Percentiles rank a stretch among this genome's conserved stretches.
phyloP scores from a whole-genome alignment of 2,113 vertebrate genomes.

The Malaclemys terrapin region DNA sequence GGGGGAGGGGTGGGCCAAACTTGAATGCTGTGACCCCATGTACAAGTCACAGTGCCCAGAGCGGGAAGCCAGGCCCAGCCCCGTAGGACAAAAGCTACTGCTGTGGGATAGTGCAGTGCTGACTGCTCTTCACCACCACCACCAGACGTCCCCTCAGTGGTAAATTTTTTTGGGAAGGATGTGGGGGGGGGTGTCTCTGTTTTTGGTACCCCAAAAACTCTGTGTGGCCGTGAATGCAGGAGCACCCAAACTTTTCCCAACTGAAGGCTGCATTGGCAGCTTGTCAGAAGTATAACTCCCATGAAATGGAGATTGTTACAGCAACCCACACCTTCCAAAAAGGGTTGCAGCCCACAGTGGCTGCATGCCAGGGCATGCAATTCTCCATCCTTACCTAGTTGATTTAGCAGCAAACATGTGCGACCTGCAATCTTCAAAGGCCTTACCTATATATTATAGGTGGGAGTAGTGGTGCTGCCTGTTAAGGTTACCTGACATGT shows the following conservation, averaged over 20 bases:
- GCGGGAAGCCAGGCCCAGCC: no score
- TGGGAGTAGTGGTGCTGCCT: conserved; percentile 66
- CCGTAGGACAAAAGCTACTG: neutral
- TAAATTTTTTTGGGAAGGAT: neutral
- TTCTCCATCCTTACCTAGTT: conserved; percentile 56
- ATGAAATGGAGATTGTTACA: conserved; percentile 62
- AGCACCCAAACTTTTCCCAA: conserved; percentile 48
- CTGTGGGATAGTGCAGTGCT: neutral
- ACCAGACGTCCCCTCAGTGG: neutral
- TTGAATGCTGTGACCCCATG: no score
- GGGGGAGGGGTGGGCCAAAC: no score
- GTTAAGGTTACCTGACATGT: conserved; percentile 52
- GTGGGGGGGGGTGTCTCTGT: neutral
- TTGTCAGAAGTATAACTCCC: conserved; percentile 37
- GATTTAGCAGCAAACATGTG: conserved; percentile 58
- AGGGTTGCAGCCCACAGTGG: conserved; percentile 48
- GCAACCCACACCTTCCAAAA: conserved; percentile 36
- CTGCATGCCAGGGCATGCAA: conserved; percentile 53
- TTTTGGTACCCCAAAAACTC: neutral
- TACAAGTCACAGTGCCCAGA: no score
- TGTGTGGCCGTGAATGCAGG: neutral
- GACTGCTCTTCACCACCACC: neutral
- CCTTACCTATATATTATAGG: conserved; percentile 54
- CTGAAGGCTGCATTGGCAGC: conserved; percentile 39
- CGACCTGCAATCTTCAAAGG: conserved; percentile 49